Conservation (phyloP, 2,888 invertebrate genomes). For the Lacanobia wlatinum region DNA sequence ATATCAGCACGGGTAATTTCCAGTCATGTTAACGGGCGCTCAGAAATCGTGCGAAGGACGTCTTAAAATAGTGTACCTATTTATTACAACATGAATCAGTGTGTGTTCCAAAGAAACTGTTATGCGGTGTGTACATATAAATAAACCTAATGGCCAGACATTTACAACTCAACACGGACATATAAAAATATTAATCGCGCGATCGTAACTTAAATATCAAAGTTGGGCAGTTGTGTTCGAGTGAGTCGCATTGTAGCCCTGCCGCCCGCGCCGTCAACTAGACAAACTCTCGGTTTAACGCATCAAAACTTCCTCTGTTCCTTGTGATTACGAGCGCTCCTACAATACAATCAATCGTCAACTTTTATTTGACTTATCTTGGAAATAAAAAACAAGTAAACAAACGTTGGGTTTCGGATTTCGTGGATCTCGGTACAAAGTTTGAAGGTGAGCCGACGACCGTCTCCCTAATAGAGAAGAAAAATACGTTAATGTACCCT, state of each 20-base stretch:
- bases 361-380: slow-evolving; percentile 89
- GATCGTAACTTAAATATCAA: slow-evolving; percentile 74
- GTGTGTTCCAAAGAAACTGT: slow-evolving; percentile 75
- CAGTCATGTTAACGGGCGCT: slow-evolving; percentile 82
- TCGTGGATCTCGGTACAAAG: slow-evolving; percentile 81
- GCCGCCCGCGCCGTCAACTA: slow-evolving; percentile 70
- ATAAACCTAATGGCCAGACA: slow-evolving; percentile 69
- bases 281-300: slow-evolving; percentile 78
- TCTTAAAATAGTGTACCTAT: slow-evolving; percentile 86
- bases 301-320: slow-evolving; percentile 75
- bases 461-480: slow-evolving; percentile 90
- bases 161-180: slow-evolving; percentile 68
- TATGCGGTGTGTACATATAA: slow-evolving; percentile 69
- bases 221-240: slow-evolving; percentile 73
- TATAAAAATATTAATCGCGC: slow-evolving; percentile 72
- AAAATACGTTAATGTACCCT: slow-evolving; percentile 91
- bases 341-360: slow-evolving; percentile 89
- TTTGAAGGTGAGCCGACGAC: slow-evolving; percentile 88
- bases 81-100: slow-evolving; percentile 83
- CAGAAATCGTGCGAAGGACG: slow-evolving; percentile 87
- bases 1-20: slow-evolving; percentile 81
- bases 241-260: slow-evolving; percentile 70
- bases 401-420: slow-evolving; percentile 82
- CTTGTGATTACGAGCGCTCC: slow-evolving; percentile 83
- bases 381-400: slow-evolving; percentile 88